Percentiles rank a stretch among this genome's conserved stretches.
phyloP scores from a whole-genome alignment of 2,797 vertebrate genomes.

The Stomatorhinus walkeri region DNA sequence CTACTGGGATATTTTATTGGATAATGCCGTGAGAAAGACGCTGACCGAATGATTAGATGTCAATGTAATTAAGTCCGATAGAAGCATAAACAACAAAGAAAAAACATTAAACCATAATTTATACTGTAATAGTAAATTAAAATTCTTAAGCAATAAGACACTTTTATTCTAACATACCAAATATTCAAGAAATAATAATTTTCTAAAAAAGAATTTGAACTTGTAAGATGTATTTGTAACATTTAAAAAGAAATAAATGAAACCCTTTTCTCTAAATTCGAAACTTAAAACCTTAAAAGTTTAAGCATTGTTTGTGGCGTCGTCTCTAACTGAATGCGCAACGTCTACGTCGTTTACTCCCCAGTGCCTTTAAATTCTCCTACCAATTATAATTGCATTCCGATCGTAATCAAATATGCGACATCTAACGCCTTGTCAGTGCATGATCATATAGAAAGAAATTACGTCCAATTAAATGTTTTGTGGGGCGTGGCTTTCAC shows the following conservation, averaged over 20 bases:
- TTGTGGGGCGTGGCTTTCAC: background rate
- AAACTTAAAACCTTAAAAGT: background rate
- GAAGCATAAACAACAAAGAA: background rate
- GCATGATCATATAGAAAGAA: background rate
- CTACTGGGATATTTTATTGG: background rate
- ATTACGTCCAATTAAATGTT: background rate
- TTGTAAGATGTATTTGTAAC: background rate
- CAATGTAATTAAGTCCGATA: background rate
- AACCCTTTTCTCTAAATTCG: background rate
- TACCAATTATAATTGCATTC: background rate
- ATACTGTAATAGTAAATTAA: background rate
- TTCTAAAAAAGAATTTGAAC: background rate
- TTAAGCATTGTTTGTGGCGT: background rate
- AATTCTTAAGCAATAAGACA: background rate
- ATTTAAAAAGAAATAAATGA: background rate
- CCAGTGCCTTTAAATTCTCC: background rate
- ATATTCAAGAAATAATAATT: background rate
- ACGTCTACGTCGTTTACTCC: background rate
- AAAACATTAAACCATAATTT: background rate
- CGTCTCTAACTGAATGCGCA: background rate
- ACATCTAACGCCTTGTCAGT: background rate
- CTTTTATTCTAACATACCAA: background rate
- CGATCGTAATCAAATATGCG: background rate
- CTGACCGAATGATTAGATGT: background rate
- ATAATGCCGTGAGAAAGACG: background rate